Base-by-base conservation (phyloP, 2,797 vertebrate genomes). In the Sebastes kiyomatsui region DNA sequence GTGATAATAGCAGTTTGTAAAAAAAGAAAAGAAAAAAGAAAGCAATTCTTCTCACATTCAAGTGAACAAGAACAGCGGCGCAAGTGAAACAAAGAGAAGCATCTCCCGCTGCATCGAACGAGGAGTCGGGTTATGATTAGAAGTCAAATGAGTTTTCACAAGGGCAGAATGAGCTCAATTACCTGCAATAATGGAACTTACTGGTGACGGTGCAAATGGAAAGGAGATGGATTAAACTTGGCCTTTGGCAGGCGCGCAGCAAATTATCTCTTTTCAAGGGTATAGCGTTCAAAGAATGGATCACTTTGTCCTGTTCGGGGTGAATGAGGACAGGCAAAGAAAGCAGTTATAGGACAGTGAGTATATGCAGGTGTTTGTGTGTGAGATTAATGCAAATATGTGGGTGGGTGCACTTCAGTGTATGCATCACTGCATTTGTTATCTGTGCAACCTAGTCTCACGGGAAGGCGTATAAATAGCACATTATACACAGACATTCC, bases 111-210 rank as follows among this genome's bases (percentile, higher is more conserved):
- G 54, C 70, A 76, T 79, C 72, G 60, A 80, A 85, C 77, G 81
- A 88, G 74, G 38, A 82, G 72, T 84, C 27, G 70, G 82, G 83
- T 82, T 78, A 82, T 90, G 87, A 90, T 91, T 86, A 77, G 83
- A 77, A 86, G 81, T 81, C 70, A 84, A 87, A 90, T 84, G 75
- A 87, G 79, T 87, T 89, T 90, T 80, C 87, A 81, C 79, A 75
- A 79, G 66, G 42, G 67, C 64, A 75, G 67, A 92, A 87, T 83
- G 85, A 90, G 79, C 87, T 84, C 79, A 80, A 83, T 91, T 90
- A 90, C 82, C 70, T 78, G 69, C 72, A 80, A 89, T 87, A 87
- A 88, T 89, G 80, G 74, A 71, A 79, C 72, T 81, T 52, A 81
- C n/a, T 77, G 74, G 46, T 79, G 83, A 80, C 12, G 33, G 69